Evolutionary conservation across 1,140 invertebrate species (phyloP), one percentile per base, ranked within the genome.

Genomic region (Dreissena polymorpha): DNA sequence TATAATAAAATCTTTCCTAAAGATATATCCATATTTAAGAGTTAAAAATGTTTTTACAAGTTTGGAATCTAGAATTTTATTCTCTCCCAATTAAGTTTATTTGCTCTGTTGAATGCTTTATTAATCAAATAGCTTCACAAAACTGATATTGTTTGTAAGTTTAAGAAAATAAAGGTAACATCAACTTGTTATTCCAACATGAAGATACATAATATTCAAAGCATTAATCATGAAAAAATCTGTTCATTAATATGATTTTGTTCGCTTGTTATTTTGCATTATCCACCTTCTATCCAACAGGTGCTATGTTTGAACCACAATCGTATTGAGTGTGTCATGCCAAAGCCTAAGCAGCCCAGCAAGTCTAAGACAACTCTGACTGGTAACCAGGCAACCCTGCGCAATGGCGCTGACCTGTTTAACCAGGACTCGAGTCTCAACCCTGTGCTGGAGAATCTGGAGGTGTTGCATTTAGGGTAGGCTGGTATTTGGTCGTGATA

Each of bases 271-370:
- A 2, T 5, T 39, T 39, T 8, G 39, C 8, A 39, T 8, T 39
- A 39, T 39, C 39, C 39, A 39, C 39, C 39, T 39, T 39, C 39
- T 39, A 39, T 39, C 2, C 39, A 39, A 39, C 74, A 92, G 91
- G 92, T 93, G 57, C 87, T 93, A 51, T 93, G 93, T 85, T 84
- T 93, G 71, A 93, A 93, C 80, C 87, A 93, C 85, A 93, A 93
- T 85, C 91, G 91, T 82, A 90, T 93, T 18, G 92, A 93, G 81
- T 89, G 91, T 75, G 89, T 93, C 29, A 77, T 93, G 69, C 90
- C 91, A 27, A 87, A 88, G 74, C 29, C 79, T 25, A 91, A 91
- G 69, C 78, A 64, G 55, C 57, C 67, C 63, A 86, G 86, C 68
- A 77, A 57, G 12, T 73, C 84, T 29, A 73, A 84, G 29, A 82